Base-by-base conservation (phyloP, 1,140 invertebrate genomes). In the Trichomalopsis sarcophagae region DNA sequence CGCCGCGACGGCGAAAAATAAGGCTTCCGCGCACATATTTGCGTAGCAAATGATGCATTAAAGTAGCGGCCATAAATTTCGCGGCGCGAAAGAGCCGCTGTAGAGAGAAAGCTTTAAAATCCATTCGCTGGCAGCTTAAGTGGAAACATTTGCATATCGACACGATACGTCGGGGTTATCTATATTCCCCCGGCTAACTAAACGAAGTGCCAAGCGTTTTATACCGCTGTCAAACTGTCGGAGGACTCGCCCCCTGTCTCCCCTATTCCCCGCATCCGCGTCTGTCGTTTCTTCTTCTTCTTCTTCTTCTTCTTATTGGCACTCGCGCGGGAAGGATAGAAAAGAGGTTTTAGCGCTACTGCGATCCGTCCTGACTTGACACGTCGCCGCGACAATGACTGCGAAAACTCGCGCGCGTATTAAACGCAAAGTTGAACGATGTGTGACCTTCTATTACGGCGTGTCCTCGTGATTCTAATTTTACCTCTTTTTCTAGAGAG, bases 91-190 rank as follows among this genome's bases (percentile, higher is more conserved):
- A 27, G 27, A 27, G 27, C 27, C 33, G 44, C 33, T 36, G n/a
- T 27, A 27, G 27, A 27, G 44, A 76, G 73, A 81, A 77, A 81
- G 79, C 84, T 86, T 86, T 78, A 78, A 86, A 86, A 82, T 86
- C 80, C 80, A 86, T 86, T 81, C 74, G 68, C 69, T 83, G 76
- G 74, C 81, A 83, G 75, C 33, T 86, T 86, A 86, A 86, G 85
- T 86, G 85, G 85, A 79, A 82, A 79, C 76, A 86, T 86, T 86
- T 86, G 85, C 85, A 86, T 86, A 86, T 86, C 85, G 85, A 86
- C 84, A 73, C 80, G 84, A 85, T 85, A 82, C 66, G 74, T 44
- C 74, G 40, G 2, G 27, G 36, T 69, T 78, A 84, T 84, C 82
- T 71, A 44, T 71, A 79, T 79, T 71, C n/a, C 7, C 36, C 44